A percentile compares a stretch with the other conserved stretches of the same genome.
Conservation (phyloP, 1,140 invertebrate genomes). For the Wiebesia pumilae region DNA sequence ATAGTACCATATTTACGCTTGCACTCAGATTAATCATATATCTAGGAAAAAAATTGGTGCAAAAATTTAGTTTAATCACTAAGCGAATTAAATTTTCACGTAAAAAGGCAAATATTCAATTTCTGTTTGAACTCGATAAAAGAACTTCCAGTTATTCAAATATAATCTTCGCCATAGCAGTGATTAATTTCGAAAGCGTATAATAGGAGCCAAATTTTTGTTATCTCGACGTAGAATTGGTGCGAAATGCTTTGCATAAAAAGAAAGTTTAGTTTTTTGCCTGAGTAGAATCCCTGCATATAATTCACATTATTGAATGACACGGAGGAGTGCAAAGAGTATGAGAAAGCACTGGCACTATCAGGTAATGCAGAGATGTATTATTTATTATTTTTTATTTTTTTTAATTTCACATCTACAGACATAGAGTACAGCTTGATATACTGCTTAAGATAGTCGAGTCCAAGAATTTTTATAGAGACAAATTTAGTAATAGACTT, state of each 20-base stretch:
- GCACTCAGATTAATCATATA: no score
- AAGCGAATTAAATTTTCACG: neutral
- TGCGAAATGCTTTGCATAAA: neutral
- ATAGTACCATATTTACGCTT: no score
- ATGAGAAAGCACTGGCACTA: no score
- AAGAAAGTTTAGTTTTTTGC: neutral
- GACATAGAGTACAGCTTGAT: no score
- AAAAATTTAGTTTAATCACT: neutral
- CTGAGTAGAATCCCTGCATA: conserved; percentile 26
- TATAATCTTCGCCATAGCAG: conserved; percentile 14
- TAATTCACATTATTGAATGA: conserved; percentile 47
- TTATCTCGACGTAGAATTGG: no score
- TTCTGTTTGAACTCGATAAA: neutral
- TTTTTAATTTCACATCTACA: no score
- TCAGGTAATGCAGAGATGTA: no score
- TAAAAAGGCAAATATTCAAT: conserved; percentile 23
- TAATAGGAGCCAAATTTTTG: neutral
- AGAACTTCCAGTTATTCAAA: neutral
- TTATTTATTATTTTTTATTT: no score
- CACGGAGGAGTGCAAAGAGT: neutral
- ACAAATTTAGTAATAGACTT: no score
- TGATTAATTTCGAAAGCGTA: conserved; percentile 36
- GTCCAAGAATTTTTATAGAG: no score
- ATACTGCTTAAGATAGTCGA: no score
- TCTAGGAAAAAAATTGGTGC: neutral